Conservation (phyloP, 2,113 vertebrate species). For the Cebus imitator region DNA sequence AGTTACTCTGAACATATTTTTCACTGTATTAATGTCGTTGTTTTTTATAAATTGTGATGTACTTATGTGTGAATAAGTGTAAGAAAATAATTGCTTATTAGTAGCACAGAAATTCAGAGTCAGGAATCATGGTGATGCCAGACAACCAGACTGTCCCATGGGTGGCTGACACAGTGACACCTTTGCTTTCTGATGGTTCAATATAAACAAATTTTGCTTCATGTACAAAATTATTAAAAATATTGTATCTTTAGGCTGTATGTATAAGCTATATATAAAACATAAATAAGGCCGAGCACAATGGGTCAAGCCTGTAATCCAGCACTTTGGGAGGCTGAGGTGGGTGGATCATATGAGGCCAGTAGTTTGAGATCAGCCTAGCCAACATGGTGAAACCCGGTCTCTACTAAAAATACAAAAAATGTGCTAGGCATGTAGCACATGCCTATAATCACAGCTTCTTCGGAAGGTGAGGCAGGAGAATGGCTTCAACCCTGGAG, state of each 20-base stretch:
- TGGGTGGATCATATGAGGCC: no score
- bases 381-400: no score
- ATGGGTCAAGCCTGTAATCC: no score
- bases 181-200: neutral
- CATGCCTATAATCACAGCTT: no score
- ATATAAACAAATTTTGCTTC: neutral
- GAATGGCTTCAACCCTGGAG: no score
- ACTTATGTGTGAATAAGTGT: neutral
- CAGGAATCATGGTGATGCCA: neutral
- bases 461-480: no score
- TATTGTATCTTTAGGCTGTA: neutral
- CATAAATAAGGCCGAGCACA: neutral
- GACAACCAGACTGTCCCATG: neutral
- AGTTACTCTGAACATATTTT: neutral
- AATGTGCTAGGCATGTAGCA: no score
- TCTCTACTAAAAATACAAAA: no score
- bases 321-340: no score
- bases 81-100: neutral
- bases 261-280: neutral
- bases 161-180: neutral
- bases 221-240: neutral
- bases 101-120: neutral
- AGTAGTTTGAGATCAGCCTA: no score
- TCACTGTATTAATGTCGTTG: neutral
- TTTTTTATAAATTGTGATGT: neutral